Percentiles rank a stretch among this genome's conserved stretches.
Conservation (phyloP, 2,888 invertebrate genomes). For the Anodontia alba region DNA sequence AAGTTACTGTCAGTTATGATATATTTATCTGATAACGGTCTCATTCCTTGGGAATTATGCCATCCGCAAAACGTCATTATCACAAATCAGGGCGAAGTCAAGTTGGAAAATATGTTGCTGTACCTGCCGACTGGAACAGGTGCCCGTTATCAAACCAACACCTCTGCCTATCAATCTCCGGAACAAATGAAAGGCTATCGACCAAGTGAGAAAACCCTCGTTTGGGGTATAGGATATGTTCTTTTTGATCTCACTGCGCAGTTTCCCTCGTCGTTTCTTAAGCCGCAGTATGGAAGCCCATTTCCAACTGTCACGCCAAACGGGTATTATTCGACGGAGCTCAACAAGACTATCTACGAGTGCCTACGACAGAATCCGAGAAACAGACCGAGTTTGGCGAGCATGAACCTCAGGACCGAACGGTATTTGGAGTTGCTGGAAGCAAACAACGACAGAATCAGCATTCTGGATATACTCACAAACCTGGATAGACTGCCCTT, state of each 20-base stretch:
- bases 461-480: constrained; percentile 40
- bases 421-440: constrained; percentile 37
- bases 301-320: constrained; percentile 48
- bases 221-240: constrained; percentile 75
- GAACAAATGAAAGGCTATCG: constrained; percentile 62
- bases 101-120: constrained; percentile 75
- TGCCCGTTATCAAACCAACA: constrained; percentile 66
- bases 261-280: constrained; percentile 42
- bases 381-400: constrained; percentile 52
- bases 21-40: constrained; percentile 67
- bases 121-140: constrained; percentile 69
- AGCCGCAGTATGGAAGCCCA: constrained; percentile 12
- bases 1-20: constrained; percentile 75
- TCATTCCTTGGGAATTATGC: constrained; percentile 72
- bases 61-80: constrained; percentile 74
- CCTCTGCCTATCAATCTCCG: constrained; percentile 64
- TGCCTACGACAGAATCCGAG: constrained; percentile 52
- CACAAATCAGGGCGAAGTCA: constrained; percentile 69
- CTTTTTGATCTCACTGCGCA: constrained; percentile 67
- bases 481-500: constrained; percentile 53
- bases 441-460: constrained; percentile 35
- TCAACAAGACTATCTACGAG: constrained; percentile 53
- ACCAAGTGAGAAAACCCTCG: constrained; percentile 57
- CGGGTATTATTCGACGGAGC: constrained; percentile 50
- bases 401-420: constrained; percentile 40